Conservation (phyloP, 2,888 invertebrate species). For the Amiota communis region DNA sequence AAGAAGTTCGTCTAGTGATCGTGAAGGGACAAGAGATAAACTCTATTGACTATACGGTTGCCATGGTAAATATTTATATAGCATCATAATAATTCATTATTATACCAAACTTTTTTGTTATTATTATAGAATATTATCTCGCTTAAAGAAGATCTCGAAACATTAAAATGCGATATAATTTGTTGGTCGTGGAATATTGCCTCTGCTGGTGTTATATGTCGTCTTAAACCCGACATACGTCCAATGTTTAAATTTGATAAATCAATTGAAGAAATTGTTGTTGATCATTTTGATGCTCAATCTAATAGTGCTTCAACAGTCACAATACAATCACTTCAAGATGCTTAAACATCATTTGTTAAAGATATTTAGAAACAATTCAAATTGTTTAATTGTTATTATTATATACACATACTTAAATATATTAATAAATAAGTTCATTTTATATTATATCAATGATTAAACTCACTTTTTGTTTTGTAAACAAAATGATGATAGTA, state of each 20-base stretch:
- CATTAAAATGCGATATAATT: constrained; percentile 74
- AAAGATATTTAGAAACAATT: too few relatives aligned
- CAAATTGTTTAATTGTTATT: constrained; percentile 40
- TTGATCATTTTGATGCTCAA: constrained; percentile 71
- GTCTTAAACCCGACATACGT: constrained; percentile 58
- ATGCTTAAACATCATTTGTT: constrained; percentile 12
- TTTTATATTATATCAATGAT: not conserved
- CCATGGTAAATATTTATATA: constrained; percentile 73
- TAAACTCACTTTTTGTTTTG: too few relatives aligned
- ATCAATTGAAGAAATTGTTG: constrained; percentile 58
- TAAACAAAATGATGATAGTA: too few relatives aligned
- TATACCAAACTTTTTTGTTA: not conserved
- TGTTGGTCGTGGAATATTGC: constrained; percentile 75
- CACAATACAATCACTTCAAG: constrained; percentile 42
- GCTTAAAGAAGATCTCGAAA: constrained; percentile 75
- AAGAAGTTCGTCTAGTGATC: constrained; percentile 78
- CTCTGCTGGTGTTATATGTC: constrained; percentile 68
- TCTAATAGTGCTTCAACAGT: constrained; percentile 59
- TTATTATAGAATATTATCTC: constrained; percentile 75
- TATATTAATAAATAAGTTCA: not conserved
- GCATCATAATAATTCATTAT: not conserved
- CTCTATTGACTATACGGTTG: constrained; percentile 78
- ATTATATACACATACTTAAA: not conserved
- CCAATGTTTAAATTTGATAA: constrained; percentile 62
- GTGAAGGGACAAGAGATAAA: constrained; percentile 80